Evolutionary conservation across 2,888 invertebrate species (phyloP), one percentile per base, ranked within the genome.

Genomic region (Tricholauxania praeusta): DNA sequence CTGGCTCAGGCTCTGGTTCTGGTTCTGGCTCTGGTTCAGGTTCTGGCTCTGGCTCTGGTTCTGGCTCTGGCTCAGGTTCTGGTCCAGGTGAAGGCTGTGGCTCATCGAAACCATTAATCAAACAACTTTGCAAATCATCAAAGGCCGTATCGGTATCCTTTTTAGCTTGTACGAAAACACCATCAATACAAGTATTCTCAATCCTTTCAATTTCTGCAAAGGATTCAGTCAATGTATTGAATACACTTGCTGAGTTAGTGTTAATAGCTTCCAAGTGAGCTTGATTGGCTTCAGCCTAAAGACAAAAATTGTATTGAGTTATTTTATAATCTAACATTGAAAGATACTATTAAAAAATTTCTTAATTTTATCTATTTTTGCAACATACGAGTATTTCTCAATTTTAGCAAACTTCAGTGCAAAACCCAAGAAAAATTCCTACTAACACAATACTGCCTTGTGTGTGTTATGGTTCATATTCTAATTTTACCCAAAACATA

Each of bases 21-120:
- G 65, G 60, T 39, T 62, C 14, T 19, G 71, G 65, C 17, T 60
- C 49, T 22, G 69, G 51, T 60, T 55, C 49, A 17, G 57, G 49
- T 15, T 67, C 53, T 55, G 57, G 67, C 17, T 57, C 39, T 7
- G 66, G 66, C n/a, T 68, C 19, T 39, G 59, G 57, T 12, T 69
- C 59, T 2, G 69, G 69, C 32, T 69, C 57, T 28, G 69, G 69
- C 4, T 62, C 62, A 14, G 68, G 68, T 17, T 68, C 32, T 17
- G 68, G 68, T 60, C 71, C 73, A 8, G 73, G 73, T 22, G 60
- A 47, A 5, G 53, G 67, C 47, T 70, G 70, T 68, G 72, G 49
- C 70, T 52, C 66, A 4, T 32, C 57, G 12, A 53, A 63, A 57
- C 78, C 78, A 55, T 77, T 75, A 71, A 77, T 77, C n/a, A 78